Percentiles rank a stretch among this genome's conserved stretches.
These are phyloP conservation scores for human DNA, from an alignment of 2,113 vertebrate genomes.

Conservation along the genomic window DNA sequence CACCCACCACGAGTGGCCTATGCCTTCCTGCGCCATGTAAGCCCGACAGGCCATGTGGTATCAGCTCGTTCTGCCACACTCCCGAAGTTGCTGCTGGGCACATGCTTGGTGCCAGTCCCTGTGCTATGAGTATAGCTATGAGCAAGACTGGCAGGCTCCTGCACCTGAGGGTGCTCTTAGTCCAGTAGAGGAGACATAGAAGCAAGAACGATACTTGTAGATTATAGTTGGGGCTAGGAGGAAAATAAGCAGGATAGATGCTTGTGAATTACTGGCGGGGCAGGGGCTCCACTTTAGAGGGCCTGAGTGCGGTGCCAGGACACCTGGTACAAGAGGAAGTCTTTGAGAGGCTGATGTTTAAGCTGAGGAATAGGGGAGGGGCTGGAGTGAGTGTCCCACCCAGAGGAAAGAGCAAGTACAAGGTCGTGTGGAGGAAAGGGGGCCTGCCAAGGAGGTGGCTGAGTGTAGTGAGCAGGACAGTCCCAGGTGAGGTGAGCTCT, in stretches of 20 bases:
- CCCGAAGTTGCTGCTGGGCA: background rate
- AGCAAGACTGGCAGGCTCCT: background rate
- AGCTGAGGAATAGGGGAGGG: background rate
- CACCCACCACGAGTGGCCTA: slow-evolving; percentile 94
- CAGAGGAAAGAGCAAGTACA: background rate
- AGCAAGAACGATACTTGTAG: background rate
- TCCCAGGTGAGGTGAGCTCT: background rate
- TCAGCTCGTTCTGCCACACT: background rate
- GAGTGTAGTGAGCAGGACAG: background rate
- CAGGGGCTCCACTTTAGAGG: background rate
- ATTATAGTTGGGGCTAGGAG: background rate
- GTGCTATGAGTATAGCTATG: background rate
- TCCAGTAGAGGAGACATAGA: background rate
- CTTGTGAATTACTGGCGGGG: background rate
- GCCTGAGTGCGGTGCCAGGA: background rate
- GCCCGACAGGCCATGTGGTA: background rate
- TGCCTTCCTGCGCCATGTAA: slow-evolving; percentile 96
- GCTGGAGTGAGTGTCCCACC: background rate
- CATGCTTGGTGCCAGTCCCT: background rate
- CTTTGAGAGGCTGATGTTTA: background rate
- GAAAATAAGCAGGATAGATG: background rate
- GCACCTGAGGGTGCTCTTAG: background rate
- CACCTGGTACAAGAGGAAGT: background rate
- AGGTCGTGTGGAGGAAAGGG: background rate
- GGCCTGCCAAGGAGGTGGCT: background rate